Evolutionary conservation across 1,140 invertebrate species (phyloP), one percentile per base, ranked within the genome.

Genomic region (Aricia agestis): DNA sequence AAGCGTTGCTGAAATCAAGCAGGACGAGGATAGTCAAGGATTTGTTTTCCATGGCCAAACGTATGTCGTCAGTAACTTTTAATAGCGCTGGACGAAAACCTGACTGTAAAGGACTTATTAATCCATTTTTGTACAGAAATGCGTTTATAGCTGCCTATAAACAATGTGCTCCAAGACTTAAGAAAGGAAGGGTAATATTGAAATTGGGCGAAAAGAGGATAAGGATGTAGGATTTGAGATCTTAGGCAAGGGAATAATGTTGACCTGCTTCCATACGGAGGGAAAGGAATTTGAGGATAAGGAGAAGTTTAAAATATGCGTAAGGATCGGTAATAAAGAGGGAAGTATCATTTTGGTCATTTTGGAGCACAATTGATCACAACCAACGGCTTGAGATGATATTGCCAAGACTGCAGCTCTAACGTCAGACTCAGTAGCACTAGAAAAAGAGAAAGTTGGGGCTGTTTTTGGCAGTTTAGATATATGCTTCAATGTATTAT

Each of bases 131-230:
- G 10, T 42, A 18, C 32, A 68, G n/a, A 19, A 58, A 72, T 6
- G 66, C 11, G 15, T n/a, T n/a, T 42, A 66, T 10, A 71, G n/a
- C 66, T 71, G 71, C 19, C 59, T 68, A 42, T 72, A 61, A 31
- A 68, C 71, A 57, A 65, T 66, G 63, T 58, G 52, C 32, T 75
- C 71, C 11, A 72, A 17, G 1, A 73, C 58, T 68, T 75, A 69
- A 31, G 66, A 69, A 13, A 68, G 42, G 31, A 72, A 68, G 18
- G 68, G 71, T 31, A 72, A 67, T 25, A 72, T 72, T 13, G 59
- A 70, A 25, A 75, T 75, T 25, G 74, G 71, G 57, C 68, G 66
- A 69, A 63, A 75, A 57, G 66, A 59, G 17, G 58, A 19, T 58
- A 59, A 42, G 11, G 45, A 66, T 36, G 59, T 17, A 31, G 71